These are phyloP conservation scores for Pao palembangensis DNA, from an alignment of 2,113 vertebrate genomes.

Conservation along the genomic window DNA sequence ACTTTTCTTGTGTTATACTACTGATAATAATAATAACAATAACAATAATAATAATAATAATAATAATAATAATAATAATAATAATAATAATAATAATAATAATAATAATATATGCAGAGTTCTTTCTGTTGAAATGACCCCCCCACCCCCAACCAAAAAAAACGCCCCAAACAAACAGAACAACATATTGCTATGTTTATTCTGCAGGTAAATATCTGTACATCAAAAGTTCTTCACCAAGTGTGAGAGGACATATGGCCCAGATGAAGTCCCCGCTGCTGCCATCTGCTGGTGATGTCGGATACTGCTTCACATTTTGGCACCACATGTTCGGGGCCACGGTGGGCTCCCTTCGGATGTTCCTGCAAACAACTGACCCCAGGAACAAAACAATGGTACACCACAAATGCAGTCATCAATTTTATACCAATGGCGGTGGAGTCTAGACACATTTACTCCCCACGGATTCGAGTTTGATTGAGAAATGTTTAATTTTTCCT, in stretches of 20 bases:
- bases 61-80: too few species aligned
- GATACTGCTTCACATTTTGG: conserved; percentile 74
- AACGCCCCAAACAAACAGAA: not conserved
- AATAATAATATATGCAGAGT: too few species aligned
- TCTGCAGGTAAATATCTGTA: conserved; percentile 72
- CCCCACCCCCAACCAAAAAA: too few species aligned
- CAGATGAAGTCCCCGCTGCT: conserved; percentile 68
- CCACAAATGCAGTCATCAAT: not conserved
- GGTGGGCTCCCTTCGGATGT: conserved; percentile 64
- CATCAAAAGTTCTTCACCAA: conserved; percentile 60
- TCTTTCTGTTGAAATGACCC: too few species aligned
- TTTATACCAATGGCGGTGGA: too few species aligned
- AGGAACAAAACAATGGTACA: conserved; percentile 55
- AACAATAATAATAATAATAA: too few species aligned
- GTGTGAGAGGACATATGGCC: conserved; percentile 43
- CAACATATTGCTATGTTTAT: not conserved
- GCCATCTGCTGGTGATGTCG: conserved; percentile 63
- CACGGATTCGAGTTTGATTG: conserved; percentile 28
- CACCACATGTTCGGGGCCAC: conserved; percentile 77
- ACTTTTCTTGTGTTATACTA: too few species aligned
- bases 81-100: too few species aligned
- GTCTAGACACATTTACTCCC: conserved; percentile 42
- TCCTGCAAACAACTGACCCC: conserved; percentile 51
- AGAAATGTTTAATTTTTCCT: conserved; percentile 45
- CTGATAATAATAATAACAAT: too few species aligned